phyloP scores from a whole-genome alignment of 1,140 invertebrate genomes.

The Solenopsis fugax region DNA sequence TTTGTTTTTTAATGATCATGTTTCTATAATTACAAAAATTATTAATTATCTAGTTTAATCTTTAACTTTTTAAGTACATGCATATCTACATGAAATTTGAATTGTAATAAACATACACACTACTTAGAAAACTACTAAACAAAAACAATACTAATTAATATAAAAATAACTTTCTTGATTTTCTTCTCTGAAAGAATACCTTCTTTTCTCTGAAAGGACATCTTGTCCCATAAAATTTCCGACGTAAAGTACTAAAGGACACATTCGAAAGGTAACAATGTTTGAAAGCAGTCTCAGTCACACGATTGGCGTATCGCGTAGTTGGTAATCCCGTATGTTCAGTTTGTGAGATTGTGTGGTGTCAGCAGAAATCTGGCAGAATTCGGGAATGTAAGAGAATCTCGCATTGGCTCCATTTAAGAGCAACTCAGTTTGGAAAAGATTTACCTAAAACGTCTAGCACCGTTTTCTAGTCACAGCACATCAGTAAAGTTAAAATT shows the following conservation, averaged over 20 bases:
- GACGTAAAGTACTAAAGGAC: neutral
- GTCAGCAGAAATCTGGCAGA: slow-evolving; percentile 9
- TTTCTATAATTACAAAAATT: neutral
- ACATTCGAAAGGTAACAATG: neutral
- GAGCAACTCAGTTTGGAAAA: neutral
- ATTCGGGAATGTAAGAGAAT: neutral
- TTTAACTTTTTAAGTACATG: too few relatives aligned
- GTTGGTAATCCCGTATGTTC: slow-evolving; percentile 3
- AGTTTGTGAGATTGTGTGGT: neutral
- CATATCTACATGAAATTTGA: neutral
- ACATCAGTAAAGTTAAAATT: neutral
- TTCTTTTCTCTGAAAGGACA: neutral
- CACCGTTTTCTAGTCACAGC: neutral
- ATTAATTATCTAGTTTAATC: neutral
- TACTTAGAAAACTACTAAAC: neutral
- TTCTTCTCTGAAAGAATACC: neutral
- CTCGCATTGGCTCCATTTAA: slow-evolving; percentile 1
- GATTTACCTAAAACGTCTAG: neutral
- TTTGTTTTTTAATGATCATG: neutral
- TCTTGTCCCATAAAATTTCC: neutral
- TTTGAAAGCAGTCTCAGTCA: neutral
- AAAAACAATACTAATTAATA: neutral
- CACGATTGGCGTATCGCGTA: neutral
- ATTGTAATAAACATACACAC: neutral
- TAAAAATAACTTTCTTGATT: neutral